Evolutionary conservation across 2,888 invertebrate genomes (phyloP).

Genomic region (Lamproptera curius): DNA sequence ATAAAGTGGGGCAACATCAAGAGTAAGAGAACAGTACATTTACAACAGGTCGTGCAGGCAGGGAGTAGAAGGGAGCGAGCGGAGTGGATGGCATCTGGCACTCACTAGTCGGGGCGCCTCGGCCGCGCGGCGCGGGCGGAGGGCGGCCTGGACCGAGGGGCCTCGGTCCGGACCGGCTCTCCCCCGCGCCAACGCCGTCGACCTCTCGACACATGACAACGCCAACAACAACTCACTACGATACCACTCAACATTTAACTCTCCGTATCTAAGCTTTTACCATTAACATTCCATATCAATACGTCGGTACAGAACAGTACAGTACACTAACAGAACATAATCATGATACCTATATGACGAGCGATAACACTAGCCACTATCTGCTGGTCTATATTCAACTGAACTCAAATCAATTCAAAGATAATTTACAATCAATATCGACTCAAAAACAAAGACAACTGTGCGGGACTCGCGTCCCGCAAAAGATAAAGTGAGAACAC

Average conservation of each 20-base stretch:
- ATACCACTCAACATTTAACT: conserved; percentile 76
- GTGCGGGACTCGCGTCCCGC: conserved; percentile 73
- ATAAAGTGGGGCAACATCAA: conserved; percentile 70
- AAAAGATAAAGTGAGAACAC: conserved; percentile 77
- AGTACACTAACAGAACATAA: conserved; percentile 74
- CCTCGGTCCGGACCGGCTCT: conserved; percentile 33
- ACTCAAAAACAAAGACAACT: conserved; percentile 75
- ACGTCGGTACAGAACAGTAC: conserved; percentile 43
- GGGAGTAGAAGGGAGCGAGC: conserved; percentile 50
- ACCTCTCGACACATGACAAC: conserved; percentile 61
- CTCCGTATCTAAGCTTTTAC: conserved; percentile 73
- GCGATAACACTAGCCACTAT: conserved; percentile 77
- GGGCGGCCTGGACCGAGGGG: conserved; percentile 33
- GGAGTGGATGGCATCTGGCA: conserved; percentile 32
- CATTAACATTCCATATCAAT: conserved; percentile 63
- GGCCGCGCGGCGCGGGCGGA: conserved; percentile 35
- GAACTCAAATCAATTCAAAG: conserved; percentile 71
- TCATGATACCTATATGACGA: conserved; percentile 75
- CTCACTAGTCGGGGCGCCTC: conserved; percentile 42
- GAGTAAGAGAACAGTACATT: conserved; percentile 67
- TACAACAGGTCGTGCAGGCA: conserved; percentile 71
- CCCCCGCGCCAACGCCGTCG: conserved; percentile 46
- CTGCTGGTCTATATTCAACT: conserved; percentile 75
- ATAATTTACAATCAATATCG: conserved; percentile 74
- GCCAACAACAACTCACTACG: conserved; percentile 71